These are phyloP conservation scores for Tachysurus vachellii DNA, from an alignment of 2,113 vertebrate species.

Conservation along the genomic window DNA sequence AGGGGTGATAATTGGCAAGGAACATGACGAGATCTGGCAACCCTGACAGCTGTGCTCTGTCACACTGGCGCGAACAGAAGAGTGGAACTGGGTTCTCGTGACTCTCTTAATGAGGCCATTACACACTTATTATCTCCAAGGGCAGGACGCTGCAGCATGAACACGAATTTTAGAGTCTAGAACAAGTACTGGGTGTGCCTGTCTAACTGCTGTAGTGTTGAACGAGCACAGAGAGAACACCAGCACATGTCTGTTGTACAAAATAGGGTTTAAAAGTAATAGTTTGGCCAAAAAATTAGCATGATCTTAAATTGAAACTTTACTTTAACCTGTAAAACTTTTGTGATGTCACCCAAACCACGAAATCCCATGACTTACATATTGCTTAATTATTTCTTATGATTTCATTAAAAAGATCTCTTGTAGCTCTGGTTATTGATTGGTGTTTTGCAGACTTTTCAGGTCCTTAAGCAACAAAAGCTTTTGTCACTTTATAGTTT, in stretches of 20 bases:
- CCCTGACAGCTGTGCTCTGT: conserved; percentile 49
- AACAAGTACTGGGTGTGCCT: conserved; percentile 3
- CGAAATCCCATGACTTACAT: neutral
- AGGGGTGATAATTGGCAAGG: conserved; percentile 51
- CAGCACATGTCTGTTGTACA: neutral
- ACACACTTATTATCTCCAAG: conserved; percentile 36
- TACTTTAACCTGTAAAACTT: neutral
- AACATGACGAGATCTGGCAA: conserved; percentile 54
- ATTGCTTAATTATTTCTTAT: neutral
- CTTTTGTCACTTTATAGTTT: neutral
- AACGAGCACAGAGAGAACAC: neutral
- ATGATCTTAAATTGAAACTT: neutral
- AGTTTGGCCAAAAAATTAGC: neutral
- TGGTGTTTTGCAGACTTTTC: neutral
- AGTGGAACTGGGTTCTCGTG: conserved; percentile 24
- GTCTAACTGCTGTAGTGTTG: neutral
- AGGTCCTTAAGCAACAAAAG: neutral
- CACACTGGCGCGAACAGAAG: conserved; percentile 18
- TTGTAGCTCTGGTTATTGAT: neutral
- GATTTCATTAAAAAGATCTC: neutral
- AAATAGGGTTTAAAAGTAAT: neutral
- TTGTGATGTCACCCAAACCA: neutral
- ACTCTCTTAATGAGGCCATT: conserved; percentile 45
- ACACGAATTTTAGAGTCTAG: conserved; percentile 14
- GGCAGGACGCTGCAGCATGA: conserved; percentile 7